These are phyloP conservation scores for Stenichneumon culpator DNA, from an alignment of 2,888 invertebrate species.

Conservation along the genomic window DNA sequence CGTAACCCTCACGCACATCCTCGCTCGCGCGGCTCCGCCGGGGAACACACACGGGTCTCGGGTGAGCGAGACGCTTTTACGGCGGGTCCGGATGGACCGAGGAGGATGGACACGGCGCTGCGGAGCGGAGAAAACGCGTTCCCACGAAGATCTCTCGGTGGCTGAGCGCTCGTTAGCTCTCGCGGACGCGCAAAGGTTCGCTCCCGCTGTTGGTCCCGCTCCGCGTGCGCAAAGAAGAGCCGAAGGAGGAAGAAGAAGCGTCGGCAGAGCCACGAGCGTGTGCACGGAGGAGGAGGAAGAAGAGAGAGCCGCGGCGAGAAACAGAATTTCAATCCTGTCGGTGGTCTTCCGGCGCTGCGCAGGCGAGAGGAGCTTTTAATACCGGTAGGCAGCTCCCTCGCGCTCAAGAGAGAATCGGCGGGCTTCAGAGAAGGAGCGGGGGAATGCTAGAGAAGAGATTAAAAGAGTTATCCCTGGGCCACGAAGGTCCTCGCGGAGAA, in stretches of 20 bases:
- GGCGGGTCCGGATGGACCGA: not conserved
- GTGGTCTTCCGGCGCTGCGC: not conserved
- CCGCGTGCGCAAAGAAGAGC: constrained; percentile 24
- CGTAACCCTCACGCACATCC: constrained; percentile 62
- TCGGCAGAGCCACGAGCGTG: not conserved
- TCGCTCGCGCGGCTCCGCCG: not conserved
- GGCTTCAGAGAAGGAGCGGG: not conserved
- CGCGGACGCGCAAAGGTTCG: constrained; percentile 47
- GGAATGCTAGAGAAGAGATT: constrained; percentile 18
- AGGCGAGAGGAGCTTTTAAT: constrained; percentile 15
- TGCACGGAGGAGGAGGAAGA: not conserved
- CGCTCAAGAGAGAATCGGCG: not conserved
- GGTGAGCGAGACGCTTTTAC: constrained; percentile 9
- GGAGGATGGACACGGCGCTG: constrained; percentile 45
- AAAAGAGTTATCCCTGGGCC: constrained; percentile 20
- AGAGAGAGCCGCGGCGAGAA: not conserved
- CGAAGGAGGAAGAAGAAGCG: constrained; percentile 27
- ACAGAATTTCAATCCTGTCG: not conserved
- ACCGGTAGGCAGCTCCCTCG: not conserved
- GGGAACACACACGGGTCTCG: not conserved
- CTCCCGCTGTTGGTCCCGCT: constrained; percentile 46
- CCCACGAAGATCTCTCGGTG: constrained; percentile 68
- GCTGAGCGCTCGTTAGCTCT: constrained; percentile 64
- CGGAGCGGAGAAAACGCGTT: constrained; percentile 71
- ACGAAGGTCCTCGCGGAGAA: not conserved